Conservation (phyloP, 2,888 invertebrate species). For the Mimumesa dahlbomi region DNA sequence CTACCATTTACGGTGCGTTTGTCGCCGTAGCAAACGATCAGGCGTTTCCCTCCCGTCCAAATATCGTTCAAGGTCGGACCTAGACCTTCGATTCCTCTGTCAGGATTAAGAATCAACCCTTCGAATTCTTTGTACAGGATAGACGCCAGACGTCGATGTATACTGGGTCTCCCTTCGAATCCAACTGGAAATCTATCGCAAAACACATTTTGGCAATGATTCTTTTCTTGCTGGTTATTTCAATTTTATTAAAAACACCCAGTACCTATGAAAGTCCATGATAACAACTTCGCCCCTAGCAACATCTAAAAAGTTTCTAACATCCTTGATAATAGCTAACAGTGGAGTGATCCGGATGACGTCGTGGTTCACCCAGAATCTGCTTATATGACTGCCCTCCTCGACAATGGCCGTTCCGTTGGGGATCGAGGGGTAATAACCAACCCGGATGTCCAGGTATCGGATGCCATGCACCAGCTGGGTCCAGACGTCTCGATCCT, state of each 20-base stretch:
- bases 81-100: slow-evolving; percentile 77
- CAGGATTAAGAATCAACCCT: slow-evolving; percentile 81
- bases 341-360: slow-evolving; percentile 86
- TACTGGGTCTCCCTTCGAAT: slow-evolving; percentile 81
- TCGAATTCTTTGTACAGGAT: slow-evolving; percentile 83
- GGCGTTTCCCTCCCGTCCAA: slow-evolving; percentile 81
- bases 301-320: slow-evolving; percentile 85
- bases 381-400: slow-evolving; percentile 72
- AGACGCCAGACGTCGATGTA: slow-evolving; percentile 83
- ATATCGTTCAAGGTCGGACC: slow-evolving; percentile 84
- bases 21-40: slow-evolving; percentile 84
- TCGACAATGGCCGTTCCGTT: slow-evolving; percentile 58
- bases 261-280: slow-evolving; percentile 87
- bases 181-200: slow-evolving; percentile 85
- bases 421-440: slow-evolving; percentile 82
- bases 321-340: slow-evolving; percentile 85
- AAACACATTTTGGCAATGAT: not conserved
- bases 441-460: slow-evolving; percentile 90
- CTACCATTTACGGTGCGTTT: slow-evolving; percentile 80
- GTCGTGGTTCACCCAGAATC: slow-evolving; percentile 89
- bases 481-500: slow-evolving; percentile 90
- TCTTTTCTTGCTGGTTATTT: no score
- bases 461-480: slow-evolving; percentile 92
- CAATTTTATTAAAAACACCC: not conserved
- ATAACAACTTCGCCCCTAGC: slow-evolving; percentile 88